Conservation (phyloP, 2,113 vertebrate species). For the Melanerpes aurifrons region DNA sequence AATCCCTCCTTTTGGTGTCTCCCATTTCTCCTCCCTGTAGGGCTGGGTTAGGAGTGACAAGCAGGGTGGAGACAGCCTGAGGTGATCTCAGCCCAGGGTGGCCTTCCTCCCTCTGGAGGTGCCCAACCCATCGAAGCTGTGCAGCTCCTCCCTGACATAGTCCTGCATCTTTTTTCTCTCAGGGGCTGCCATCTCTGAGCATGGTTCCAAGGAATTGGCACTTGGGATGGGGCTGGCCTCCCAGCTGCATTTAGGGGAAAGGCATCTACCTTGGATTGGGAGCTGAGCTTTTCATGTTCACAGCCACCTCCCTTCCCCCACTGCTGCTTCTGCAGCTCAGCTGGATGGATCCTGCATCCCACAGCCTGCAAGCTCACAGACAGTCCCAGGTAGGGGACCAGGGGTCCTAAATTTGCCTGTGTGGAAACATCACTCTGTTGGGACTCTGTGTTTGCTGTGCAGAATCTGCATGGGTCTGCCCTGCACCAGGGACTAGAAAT, state of each 20-base stretch:
- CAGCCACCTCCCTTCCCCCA: neutral
- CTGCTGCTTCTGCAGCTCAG: neutral
- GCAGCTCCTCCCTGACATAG: neutral
- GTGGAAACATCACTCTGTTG: neutral
- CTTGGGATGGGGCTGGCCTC: neutral
- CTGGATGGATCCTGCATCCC: neutral
- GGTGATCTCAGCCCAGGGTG: neutral
- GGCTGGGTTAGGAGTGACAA: neutral
- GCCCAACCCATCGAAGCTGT: fast-evolving
- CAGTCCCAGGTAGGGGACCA: neutral
- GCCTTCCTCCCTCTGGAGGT: neutral
- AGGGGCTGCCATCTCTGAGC: neutral
- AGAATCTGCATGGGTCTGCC: neutral
- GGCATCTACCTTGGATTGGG: neutral
- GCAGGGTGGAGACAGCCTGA: neutral
- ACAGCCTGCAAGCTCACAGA: neutral
- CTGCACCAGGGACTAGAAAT: neutral
- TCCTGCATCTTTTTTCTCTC: neutral
- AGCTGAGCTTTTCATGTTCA: neutral
- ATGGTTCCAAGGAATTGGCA: neutral
- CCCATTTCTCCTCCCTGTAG: neutral
- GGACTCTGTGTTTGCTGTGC: neutral
- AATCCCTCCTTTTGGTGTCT: neutral
- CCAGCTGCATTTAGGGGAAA: neutral
- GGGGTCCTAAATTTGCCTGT: neutral